Percentiles rank a stretch among this genome's conserved stretches.
These are phyloP conservation scores for Drosophila kepulauana DNA, from an alignment of 1,140 invertebrate species.

Conservation along the genomic window DNA sequence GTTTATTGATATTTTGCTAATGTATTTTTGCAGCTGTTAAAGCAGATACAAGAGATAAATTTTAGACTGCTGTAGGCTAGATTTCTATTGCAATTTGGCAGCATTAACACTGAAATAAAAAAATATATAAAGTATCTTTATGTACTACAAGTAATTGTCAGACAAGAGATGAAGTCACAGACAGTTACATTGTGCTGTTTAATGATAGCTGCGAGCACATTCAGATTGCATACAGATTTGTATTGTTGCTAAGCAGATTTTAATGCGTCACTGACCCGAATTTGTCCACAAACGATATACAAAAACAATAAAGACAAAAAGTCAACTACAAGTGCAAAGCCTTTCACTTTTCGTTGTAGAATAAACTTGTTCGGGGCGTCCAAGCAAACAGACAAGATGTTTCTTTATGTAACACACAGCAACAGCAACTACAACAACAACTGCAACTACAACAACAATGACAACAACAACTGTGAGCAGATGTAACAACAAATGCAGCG, in stretches of 20 bases:
- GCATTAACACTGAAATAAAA: too few species aligned
- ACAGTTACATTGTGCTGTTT: conserved; percentile 14
- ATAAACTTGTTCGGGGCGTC: conserved; percentile 73
- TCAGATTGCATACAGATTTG: conserved; percentile 24
- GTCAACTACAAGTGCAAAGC: conserved; percentile 48
- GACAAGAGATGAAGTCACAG: neutral
- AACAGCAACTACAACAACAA: conserved; percentile 20
- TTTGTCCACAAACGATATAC: conserved; percentile 25
- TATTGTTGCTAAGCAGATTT: conserved; percentile 37
- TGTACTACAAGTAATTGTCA: conserved; percentile 1
- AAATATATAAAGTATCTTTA: conserved; percentile 2
- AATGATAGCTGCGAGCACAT: conserved; percentile 36
- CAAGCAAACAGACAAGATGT: conserved; percentile 65
- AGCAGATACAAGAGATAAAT: too few species aligned
- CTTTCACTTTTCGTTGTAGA: conserved; percentile 77
- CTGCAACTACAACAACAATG: conserved; percentile 15
- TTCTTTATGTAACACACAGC: conserved; percentile 67
- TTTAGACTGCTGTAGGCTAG: too few species aligned
- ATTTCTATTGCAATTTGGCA: too few species aligned
- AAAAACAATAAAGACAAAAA: conserved; percentile 10
- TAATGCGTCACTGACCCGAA: conserved; percentile 78
- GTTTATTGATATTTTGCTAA: too few species aligned
- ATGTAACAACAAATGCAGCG: conserved; percentile 66
- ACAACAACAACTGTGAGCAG: conserved; percentile 43
- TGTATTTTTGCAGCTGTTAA: too few species aligned